A percentile compares a stretch with the other conserved stretches of the same genome.
phyloP scores from a whole-genome alignment of 2,888 invertebrate species.

The Tinea trinotella region DNA sequence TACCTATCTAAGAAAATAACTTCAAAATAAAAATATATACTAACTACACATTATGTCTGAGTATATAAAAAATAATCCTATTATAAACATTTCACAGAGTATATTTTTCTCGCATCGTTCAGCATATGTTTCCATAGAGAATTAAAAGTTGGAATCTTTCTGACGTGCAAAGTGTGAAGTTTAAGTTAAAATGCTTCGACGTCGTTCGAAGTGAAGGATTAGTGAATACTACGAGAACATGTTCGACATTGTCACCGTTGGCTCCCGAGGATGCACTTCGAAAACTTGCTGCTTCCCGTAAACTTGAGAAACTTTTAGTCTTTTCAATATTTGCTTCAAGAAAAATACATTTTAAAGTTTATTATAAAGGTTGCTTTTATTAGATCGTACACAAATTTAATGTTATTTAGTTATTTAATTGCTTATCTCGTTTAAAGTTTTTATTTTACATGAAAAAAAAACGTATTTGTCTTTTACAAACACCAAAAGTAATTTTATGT shows the following conservation, averaged over 20 bases:
- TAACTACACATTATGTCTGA: no score
- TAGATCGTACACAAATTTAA: neutral
- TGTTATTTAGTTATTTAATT: no score
- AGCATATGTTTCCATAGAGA: neutral
- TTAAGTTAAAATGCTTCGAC: neutral
- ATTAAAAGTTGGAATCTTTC: constrained; percentile 10
- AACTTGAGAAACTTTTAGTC: constrained; percentile 8
- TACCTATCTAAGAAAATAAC: no score
- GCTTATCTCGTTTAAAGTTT: no score
- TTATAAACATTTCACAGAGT: no score
- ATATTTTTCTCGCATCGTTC: neutral
- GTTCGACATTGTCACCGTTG: constrained; percentile 44
- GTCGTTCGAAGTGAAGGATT: constrained; percentile 40
- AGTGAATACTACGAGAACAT: constrained; percentile 36
- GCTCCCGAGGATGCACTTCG: constrained; percentile 25
- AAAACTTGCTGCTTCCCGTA: neutral
- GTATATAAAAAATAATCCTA: no score
- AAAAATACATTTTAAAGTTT: neutral
- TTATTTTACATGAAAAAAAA: no score
- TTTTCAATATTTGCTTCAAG: neutral
- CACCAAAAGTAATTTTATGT: no score
- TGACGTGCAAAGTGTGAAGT: constrained; percentile 12
- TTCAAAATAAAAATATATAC: no score
- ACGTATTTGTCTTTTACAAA: no score
- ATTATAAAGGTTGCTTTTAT: neutral